Evolutionary conservation across 2,888 invertebrate species (phyloP).

Genomic region (Synergus gifuensis): DNA sequence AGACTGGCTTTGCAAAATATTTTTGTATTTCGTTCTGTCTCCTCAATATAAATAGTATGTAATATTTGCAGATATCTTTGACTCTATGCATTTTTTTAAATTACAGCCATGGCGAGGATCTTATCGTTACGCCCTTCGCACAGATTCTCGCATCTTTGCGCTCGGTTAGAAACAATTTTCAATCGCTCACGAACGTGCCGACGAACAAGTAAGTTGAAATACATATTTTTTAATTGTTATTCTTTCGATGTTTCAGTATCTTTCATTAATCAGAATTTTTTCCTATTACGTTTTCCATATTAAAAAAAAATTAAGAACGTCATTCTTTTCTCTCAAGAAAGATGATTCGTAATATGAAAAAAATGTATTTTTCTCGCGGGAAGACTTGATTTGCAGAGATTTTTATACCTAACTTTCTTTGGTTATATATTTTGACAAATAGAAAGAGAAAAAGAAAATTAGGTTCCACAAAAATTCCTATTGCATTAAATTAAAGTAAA

Average conservation of each 20-base stretch:
- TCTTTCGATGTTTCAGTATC: not conserved
- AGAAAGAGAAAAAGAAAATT: no score
- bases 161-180: conserved; percentile 98
- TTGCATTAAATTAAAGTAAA: not conserved
- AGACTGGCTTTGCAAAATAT: conserved; percentile 10
- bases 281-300: no score
- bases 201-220: conserved; percentile 87
- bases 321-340: no score
- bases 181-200: conserved; percentile 97
- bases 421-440: not conserved
- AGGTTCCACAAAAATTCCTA: no score
- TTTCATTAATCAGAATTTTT: no score
- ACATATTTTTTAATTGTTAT: conserved; percentile 59
- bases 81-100: conserved; percentile 32
- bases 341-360: not conserved
- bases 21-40: not conserved
- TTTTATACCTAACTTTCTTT: not conserved
- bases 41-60: not conserved
- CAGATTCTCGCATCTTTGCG: conserved; percentile 99
- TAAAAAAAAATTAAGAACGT: no score
- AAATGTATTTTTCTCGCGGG: no score
- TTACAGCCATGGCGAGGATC: conserved; percentile 97
- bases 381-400: not conserved
- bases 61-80: not conserved
- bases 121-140: conserved; percentile 99